Conservation (phyloP, 2,888 invertebrate genomes). For the Rotaria magnacalcarata region DNA sequence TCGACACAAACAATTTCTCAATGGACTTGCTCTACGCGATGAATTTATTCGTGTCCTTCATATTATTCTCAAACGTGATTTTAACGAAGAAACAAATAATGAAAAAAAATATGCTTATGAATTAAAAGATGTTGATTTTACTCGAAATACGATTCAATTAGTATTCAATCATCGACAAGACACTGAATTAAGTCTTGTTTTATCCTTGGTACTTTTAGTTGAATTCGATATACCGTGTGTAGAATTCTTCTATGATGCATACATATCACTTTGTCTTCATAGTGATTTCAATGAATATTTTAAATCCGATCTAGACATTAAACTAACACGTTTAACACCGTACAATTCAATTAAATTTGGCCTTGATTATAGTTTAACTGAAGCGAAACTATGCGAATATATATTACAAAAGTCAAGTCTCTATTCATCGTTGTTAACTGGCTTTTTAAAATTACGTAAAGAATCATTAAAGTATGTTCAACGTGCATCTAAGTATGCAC, state of each 20-base stretch:
- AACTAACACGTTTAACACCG: background rate
- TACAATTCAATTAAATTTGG: background rate
- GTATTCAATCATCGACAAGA: background rate
- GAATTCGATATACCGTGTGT: background rate
- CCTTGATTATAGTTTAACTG: background rate
- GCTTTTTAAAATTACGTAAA: constrained; percentile 3
- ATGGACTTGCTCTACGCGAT: constrained; percentile 10
- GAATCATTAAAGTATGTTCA: background rate
- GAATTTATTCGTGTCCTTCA: background rate
- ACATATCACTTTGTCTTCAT: background rate
- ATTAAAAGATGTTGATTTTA: background rate
- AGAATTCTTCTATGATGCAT: background rate
- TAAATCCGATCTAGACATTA: background rate
- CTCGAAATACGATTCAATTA: background rate
- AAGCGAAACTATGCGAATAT: background rate
- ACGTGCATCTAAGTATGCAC: background rate
- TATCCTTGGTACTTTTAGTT: background rate
- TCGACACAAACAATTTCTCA: background rate
- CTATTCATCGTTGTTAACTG: background rate
- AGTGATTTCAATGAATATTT: background rate
- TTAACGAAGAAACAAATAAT: background rate
- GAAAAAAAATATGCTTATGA: background rate
- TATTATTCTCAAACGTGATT: background rate
- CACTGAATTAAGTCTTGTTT: background rate
- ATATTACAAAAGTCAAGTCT: background rate